phyloP scores from a whole-genome alignment of 2,113 vertebrate genomes.

The Rhabdornis inornatus region DNA sequence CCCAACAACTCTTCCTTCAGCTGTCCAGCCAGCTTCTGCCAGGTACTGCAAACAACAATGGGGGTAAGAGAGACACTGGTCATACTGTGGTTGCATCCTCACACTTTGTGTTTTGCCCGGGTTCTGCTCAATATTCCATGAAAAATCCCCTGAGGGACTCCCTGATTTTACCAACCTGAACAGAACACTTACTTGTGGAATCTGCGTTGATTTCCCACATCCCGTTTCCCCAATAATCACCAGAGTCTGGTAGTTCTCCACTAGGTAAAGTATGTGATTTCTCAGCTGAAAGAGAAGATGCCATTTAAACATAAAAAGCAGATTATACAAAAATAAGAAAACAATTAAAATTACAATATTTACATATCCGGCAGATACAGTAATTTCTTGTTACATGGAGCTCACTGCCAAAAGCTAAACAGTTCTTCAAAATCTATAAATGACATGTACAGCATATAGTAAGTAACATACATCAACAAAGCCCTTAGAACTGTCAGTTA shows the following conservation, averaged over 20 bases:
- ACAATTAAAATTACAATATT: neutral
- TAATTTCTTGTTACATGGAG: neutral
- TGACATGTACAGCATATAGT: fast-evolving
- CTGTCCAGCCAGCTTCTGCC: conserved; percentile 95
- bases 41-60: conserved; percentile 79
- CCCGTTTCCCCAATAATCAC: conserved; percentile 97
- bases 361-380: neutral
- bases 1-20: conserved; percentile 91
- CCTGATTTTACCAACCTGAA: neutral
- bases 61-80: neutral
- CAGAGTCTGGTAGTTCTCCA: conserved; percentile 94
- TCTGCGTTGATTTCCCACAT: conserved; percentile 96
- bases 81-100: neutral
- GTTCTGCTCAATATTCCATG: neutral
- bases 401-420: neutral
- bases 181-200: conserved; percentile 85
- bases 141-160: neutral
- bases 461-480: neutral
- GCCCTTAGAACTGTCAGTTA: neutral
- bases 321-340: neutral
- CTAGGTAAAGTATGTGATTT: conserved; percentile 95
- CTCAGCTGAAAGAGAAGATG: conserved; percentile 82
- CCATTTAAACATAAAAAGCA: neutral
- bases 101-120: fast-evolving
- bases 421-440: neutral